Base-by-base conservation (phyloP, 2,797 vertebrate species). In the Phataginus tricuspis region DNA sequence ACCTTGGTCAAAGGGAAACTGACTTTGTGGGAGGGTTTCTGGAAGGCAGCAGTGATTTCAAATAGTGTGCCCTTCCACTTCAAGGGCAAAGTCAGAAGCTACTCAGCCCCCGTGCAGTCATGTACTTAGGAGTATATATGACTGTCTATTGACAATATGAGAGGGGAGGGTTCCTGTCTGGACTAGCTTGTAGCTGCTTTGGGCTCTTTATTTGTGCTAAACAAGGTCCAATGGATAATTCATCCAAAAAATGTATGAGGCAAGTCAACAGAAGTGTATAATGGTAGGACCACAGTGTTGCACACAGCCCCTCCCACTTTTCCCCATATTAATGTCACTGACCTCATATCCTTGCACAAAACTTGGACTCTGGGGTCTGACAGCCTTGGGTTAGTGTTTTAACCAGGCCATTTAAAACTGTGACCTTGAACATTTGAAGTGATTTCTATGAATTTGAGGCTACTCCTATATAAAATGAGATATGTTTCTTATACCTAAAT, bases 1-100 rank as follows among this genome's bases (percentile, higher is more conserved):
- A 53, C 80, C 34, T 57, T 88, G 18, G 2, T 19, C 27, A 95
- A 90, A 83, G 23, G 14, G 7, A 86, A 92, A 83, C 16, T 34
- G 27, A 61, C 4, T 80, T 53, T 39, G 83, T 61, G 42, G 75
- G 21, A 77, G 23, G 25, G 14, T 78, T 74, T 80, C 66, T 93
- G 37, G 77, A 75, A 37, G 71, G 23, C 14, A 64, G 10, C 72
- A 55, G 2, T 68, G 71, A 89, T 95, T 90, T 95, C 63, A 83
- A 68, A 87, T 45, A 11, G 82, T 80, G 29, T 9, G 4, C 8
- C 6, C 29, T 95, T 79, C 34, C 14, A 37, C 7, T 57, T 78
- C 55, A 90, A 97, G 34, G n/a, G 23, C 10, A 82, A 91, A 94
- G 53, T 82, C 27, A 92, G 27, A n/a, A 49, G 11, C 27, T 39